Conservation (phyloP, 1,140 invertebrate species). For the Agraylea sexmaculata region DNA sequence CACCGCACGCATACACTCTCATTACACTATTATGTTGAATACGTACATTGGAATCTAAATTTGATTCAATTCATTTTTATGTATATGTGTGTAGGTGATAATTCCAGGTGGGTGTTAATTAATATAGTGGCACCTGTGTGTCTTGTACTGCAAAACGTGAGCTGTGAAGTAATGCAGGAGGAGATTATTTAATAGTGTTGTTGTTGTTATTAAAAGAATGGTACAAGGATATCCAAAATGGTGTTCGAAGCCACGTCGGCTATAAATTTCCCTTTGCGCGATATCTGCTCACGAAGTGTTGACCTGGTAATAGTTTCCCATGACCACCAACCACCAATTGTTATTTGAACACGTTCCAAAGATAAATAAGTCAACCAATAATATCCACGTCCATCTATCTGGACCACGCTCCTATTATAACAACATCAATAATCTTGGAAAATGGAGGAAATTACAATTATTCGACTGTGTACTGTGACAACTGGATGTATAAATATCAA, state of each 20-base stretch:
- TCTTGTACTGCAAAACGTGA: not conserved
- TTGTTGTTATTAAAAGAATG: not conserved
- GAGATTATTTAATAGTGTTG: not conserved
- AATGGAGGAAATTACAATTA: too few species aligned
- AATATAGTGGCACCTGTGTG: not conserved
- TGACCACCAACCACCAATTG: slow-evolving; percentile 15
- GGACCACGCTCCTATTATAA: too few species aligned
- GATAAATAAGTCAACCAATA: too few species aligned
- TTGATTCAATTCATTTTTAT: not conserved
- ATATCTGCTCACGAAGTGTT: slow-evolving; percentile 13
- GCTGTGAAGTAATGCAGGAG: not conserved
- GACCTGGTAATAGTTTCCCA: slow-evolving; percentile 15
- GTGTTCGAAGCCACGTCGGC: not conserved
- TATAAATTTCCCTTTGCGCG: not conserved
- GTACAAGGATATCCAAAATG: not conserved
- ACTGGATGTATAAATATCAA: too few species aligned
- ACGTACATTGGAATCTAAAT: not conserved
- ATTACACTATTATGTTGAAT: not conserved
- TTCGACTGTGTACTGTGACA: too few species aligned
- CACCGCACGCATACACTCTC: too few species aligned
- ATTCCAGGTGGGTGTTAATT: not conserved
- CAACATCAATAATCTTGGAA: too few species aligned
- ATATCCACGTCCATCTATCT: too few species aligned
- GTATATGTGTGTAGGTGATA: not conserved
- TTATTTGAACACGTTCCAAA: slow-evolving; percentile 14